Conservation (phyloP, 2,797 vertebrate genomes). For the Sebastes hopkinsi region DNA sequence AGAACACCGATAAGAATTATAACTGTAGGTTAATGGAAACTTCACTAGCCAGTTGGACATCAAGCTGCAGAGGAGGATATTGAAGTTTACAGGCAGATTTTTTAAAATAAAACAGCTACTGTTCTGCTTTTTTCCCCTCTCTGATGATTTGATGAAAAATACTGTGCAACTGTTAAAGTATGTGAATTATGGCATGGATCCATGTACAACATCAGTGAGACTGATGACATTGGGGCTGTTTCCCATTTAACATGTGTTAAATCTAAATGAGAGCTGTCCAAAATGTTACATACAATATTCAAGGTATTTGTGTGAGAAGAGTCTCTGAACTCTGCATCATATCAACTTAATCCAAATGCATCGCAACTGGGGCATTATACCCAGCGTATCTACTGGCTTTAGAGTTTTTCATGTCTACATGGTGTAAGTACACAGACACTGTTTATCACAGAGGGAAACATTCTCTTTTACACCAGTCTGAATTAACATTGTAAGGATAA, state of each 20-base stretch:
- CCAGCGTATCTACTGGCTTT: not conserved
- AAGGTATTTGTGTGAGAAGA: not conserved
- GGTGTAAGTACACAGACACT: not conserved
- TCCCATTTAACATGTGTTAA: not conserved
- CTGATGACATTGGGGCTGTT: not conserved
- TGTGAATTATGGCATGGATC: constrained; percentile 1
- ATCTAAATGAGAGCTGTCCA: constrained; percentile 14
- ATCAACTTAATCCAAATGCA: constrained; percentile 9
- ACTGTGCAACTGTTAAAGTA: not conserved
- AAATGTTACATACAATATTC: not conserved
- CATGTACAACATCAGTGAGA: constrained; percentile 10
- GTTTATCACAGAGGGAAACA: not conserved
- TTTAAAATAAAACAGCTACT: not conserved
- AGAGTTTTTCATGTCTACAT: not conserved
- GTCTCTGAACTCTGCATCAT: not conserved
- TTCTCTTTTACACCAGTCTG: not conserved
- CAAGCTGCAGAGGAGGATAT: not conserved
- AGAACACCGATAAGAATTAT: not conserved
- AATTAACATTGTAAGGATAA: not conserved
- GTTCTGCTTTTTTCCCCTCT: not conserved
- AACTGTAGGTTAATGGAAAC: not conserved
- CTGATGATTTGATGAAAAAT: not conserved
- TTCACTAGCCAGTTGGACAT: not conserved
- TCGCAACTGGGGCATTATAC: not conserved
- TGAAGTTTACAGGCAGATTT: not conserved